These are phyloP conservation scores for Oikopleura dioica DNA, from an alignment of 23 tunicate genomes.

Conservation along the genomic window DNA sequence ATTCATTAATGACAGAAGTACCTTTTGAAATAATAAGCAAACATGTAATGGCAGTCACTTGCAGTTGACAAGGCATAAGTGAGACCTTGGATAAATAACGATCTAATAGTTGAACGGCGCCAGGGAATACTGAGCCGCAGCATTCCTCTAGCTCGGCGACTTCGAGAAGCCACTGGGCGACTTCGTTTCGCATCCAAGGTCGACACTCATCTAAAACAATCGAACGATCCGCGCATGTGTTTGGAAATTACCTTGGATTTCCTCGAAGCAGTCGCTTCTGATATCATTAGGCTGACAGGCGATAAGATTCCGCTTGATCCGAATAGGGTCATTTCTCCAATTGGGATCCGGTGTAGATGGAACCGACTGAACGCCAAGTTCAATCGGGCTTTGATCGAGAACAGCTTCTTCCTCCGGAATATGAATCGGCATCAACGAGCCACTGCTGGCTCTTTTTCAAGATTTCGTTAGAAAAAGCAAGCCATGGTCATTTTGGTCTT, in stretches of 20 bases:
- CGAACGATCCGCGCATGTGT: not conserved
- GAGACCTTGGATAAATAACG: not conserved
- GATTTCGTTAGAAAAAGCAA: too few species aligned
- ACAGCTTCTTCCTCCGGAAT: too few species aligned
- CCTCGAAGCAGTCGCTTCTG: not conserved
- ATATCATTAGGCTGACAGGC: not conserved
- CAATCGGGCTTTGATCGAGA: too few species aligned
- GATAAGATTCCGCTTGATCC: not conserved
- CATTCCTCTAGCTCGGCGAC: not conserved
- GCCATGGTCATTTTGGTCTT: too few species aligned
- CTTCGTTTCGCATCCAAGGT: conserved; percentile 5
- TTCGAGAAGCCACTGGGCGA: not conserved
- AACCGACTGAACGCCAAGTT: too few species aligned
- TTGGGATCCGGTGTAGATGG: too few species aligned
- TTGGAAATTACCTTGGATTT: not conserved
- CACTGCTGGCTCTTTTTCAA: too few species aligned
- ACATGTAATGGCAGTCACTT: not conserved
- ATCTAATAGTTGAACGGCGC: not conserved
- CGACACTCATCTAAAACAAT: not conserved
- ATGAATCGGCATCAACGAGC: conserved; percentile 13
- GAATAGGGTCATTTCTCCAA: too few species aligned
- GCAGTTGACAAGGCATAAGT: not conserved
- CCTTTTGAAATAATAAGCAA: conserved; percentile 6
- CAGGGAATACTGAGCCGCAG: not conserved
- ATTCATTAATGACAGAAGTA: not conserved